Base-by-base conservation (phyloP, 2,888 invertebrate genomes). In the Rhingia campestris region DNA sequence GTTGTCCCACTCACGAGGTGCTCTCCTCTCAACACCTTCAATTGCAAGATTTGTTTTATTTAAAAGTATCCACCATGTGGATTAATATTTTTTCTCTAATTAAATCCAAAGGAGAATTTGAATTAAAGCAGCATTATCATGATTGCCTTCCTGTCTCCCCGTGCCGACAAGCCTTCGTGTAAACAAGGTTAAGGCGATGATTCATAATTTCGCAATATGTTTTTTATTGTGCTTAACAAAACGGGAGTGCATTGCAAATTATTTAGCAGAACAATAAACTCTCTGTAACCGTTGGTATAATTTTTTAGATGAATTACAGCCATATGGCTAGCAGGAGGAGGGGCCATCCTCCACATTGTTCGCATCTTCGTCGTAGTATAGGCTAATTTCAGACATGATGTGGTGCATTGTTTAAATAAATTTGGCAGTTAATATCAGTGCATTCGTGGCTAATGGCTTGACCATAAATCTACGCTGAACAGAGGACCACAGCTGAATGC, bases 121-220 rank as follows among this genome's bases (percentile, higher is more conserved):
- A 51, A 59, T 33, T 54, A 45, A 58, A 59, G 49, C 56, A 58
- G 10, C 51, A 49, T 6, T 30, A 4, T 9, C 10, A 45, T 10
- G 45, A 45, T 12, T 45, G 51, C 30, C 51, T 58, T 43, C 51
- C 22, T 7, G 22, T 22, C 51, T 47, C 43, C 6, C 6, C 43
- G 51, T 41, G 66, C 43, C 49, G 73, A 53, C 67, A 69, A 77
- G 35, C 67, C 73, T 49, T 22, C 33, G 22, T 22, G 22, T 22
- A 22, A 22, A 22, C 80, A 84, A 84, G 84, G 84, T 84, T 84
- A 84, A 80, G 80, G 84, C 75, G 80, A 75, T 84, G 80, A 84
- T 84, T 84, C 74, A 80, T 63, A 73, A 69, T 73, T 49, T 39
- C n/a, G 63, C 73, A 59, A 67, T 66, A 56, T 66, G 64, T 47